Conservation (phyloP, 2,888 invertebrate species). For the Drosophila infuscata region DNA sequence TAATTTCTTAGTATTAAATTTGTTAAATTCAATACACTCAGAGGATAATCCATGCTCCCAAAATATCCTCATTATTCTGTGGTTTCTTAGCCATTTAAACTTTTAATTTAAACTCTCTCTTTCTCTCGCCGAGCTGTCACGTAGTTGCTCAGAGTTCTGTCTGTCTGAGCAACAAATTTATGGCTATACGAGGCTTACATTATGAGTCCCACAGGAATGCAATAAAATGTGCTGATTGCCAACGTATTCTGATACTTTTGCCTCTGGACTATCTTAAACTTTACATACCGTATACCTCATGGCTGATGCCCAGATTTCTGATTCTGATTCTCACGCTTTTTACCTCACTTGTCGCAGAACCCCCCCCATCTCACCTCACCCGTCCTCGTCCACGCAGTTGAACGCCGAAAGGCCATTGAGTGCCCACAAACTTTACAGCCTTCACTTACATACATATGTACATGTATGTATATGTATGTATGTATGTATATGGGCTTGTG, state of each 20-base stretch:
- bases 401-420: slow-evolving; percentile 35
- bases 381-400: not conserved
- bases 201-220: slow-evolving; percentile 46
- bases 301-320: slow-evolving; percentile 12
- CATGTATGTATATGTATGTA: not conserved
- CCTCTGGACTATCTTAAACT: slow-evolving; percentile 5
- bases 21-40: not conserved
- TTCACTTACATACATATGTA: slow-evolving; percentile 1
- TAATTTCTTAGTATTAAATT: not conserved
- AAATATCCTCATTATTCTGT: not conserved
- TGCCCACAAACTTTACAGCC: slow-evolving; percentile 41
- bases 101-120: not conserved
- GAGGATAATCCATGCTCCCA: not conserved
- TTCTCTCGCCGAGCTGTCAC: not conserved
- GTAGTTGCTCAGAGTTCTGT: not conserved
- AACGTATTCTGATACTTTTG: slow-evolving; percentile 16
- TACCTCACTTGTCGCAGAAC: not conserved
- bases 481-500: slow-evolving; percentile 13
- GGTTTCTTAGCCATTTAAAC: not conserved
- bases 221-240: slow-evolving; percentile 46
- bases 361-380: not conserved
- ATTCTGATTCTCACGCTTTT: slow-evolving; percentile 24
- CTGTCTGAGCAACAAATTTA: slow-evolving; percentile 28
- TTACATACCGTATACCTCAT: not conserved
- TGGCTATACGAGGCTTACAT: slow-evolving; percentile 20